Percentiles rank a stretch among this genome's conserved stretches.
phyloP scores from a whole-genome alignment of 2,113 vertebrate species.

The Hoplias malabaricus region DNA sequence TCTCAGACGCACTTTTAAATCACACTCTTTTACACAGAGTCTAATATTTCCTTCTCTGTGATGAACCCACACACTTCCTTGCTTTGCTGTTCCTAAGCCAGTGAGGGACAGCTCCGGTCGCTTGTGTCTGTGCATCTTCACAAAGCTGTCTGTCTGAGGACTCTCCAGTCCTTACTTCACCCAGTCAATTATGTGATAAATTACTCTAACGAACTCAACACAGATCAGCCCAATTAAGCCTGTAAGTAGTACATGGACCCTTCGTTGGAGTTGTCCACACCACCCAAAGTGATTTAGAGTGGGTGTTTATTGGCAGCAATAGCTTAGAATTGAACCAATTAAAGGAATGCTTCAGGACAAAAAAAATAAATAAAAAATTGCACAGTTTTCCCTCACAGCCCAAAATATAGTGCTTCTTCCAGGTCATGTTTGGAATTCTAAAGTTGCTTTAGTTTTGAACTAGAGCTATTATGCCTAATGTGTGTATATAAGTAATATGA shows the following conservation, averaged over 20 bases:
- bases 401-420: background rate
- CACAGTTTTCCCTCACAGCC: background rate
- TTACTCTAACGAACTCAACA: slow-evolving; percentile 56
- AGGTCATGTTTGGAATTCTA: background rate
- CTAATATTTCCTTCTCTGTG: slow-evolving; percentile 2
- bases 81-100: background rate
- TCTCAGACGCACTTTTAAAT: background rate
- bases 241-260: slow-evolving; percentile 49
- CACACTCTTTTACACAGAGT: background rate
- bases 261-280: slow-evolving; percentile 37
- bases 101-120: slow-evolving; percentile 29
- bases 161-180: slow-evolving; percentile 45
- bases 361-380: background rate
- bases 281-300: slow-evolving; percentile 40
- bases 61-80: background rate
- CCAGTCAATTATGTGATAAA: slow-evolving; percentile 56
- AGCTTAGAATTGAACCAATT: slow-evolving; percentile 25
- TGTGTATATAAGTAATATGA: no score
- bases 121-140: slow-evolving; percentile 32
- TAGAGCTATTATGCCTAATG: background rate
- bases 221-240: slow-evolving; percentile 56
- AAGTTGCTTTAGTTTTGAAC: background rate
- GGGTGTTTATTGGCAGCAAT: slow-evolving; percentile 39
- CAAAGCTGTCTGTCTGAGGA: slow-evolving; percentile 44
- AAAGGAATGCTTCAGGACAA: background rate